phyloP scores from a whole-genome alignment of 2,797 vertebrate species.

The Chloroceryle amazona region DNA sequence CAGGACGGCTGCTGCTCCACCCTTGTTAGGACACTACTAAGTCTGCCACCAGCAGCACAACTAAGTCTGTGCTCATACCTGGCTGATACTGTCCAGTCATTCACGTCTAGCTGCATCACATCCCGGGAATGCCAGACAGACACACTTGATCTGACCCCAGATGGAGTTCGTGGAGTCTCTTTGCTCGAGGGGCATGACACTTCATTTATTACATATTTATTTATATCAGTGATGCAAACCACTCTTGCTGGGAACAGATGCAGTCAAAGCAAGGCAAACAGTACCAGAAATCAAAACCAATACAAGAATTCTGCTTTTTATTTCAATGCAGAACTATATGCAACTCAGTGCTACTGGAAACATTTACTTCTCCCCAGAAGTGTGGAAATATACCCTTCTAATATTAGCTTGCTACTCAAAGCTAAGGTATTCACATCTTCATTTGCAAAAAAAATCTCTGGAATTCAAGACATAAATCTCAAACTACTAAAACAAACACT shows the following conservation, averaged over 20 bases:
- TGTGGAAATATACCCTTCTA: background rate
- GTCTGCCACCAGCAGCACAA: background rate
- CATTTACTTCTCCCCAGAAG: background rate
- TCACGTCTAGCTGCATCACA: background rate
- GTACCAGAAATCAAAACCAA: background rate
- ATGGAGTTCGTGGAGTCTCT: background rate
- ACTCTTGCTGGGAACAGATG: background rate
- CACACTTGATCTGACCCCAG: background rate
- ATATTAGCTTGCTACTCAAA: background rate
- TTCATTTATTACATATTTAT: background rate
- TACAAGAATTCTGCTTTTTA: background rate
- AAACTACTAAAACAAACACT: constrained; percentile 50
- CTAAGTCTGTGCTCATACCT: background rate
- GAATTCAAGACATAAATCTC: constrained; percentile 51
- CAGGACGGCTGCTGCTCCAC: rapidly evolving
- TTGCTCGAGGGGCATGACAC: background rate
- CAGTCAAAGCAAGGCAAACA: background rate
- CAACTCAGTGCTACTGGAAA: background rate
- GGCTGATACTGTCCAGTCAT: background rate
- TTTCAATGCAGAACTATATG: background rate
- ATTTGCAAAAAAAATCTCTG: constrained; percentile 33
- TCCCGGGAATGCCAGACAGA: background rate
- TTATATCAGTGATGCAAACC: background rate
- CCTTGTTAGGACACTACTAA: rapidly evolving
- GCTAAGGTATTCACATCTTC: background rate